Base-by-base conservation (phyloP, 1,140 invertebrate genomes). In the Pachyrhynchus sulphureomaculatus region DNA sequence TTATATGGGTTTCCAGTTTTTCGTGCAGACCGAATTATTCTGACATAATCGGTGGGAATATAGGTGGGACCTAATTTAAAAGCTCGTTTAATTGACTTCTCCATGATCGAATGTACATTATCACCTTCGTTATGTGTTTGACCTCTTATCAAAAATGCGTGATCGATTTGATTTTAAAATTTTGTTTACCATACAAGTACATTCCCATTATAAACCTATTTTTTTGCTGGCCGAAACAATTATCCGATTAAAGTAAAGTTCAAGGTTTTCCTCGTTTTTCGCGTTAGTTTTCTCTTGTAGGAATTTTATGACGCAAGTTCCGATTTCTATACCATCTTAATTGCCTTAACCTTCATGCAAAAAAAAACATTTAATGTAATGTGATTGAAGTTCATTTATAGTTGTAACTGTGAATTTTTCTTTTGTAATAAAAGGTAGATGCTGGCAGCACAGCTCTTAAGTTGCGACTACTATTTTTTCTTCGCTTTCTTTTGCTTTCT, bases 161-260 rank as follows among this genome's bases (percentile, higher is more conserved):
- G 18, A 55, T 55, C 13, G 21, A 24, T 15, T 29, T 0, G 13
- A 44, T 41, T 5, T 44, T 55, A n/a, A 55, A 29, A 9, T 45
- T 29, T 13, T 18, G 24, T 10, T 29, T 12, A 12, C 39, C 41
- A 29, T 45, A 56, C 12, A 26, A 18, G 29, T 29, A 45, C 13
- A 56, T 6, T 13, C 10, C 53, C n/a, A 56, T 56, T 26, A 32
- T 20, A 26, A 26, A 56, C 12, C 34, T 4, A 18, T 56, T 56
- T 45, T 56, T 45, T 4, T 45, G 21, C 9, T 56, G 53, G 18
- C 41, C 53, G 20, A 8, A 0, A 29, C 53, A 33, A 34, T 56
- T 45, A 8, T 56, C 53, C n/a, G 18, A 56, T 29, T 56, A 45
- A 45, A 56, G 45, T 20, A 10, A 13, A 56, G n/a, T n/a, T 51